Evolutionary conservation across 2,113 vertebrate species (phyloP), one percentile per base, ranked within the genome.

Genomic region (Ivindomyrus marchei): DNA sequence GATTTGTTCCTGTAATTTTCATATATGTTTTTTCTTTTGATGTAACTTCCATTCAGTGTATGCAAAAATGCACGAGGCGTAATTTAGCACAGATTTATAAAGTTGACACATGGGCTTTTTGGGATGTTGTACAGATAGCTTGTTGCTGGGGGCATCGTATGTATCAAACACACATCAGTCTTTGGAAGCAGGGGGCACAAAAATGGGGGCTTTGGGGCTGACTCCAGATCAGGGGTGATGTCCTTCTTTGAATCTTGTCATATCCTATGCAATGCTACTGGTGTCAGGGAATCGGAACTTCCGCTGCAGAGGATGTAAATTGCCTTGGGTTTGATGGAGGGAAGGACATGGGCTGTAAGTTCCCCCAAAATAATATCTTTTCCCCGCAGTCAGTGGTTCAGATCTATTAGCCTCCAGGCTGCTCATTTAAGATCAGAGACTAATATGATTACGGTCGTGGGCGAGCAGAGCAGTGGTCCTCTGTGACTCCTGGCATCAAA

Each of bases 381-480:
- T 91, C 93, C 92, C 91, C 88, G 50, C 92, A 90, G 90, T 93
- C 91, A 91, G 90, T 87, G 90, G 91, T 89, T 88, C 90, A 92
- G 94, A 95, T 95, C 92, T 91, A 92, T 94, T 93, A 94, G 92
- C 93, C 93, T 93, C 92, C 92, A 66, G 89, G 93, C 91, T 90
- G 89, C 94, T 94, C 92, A 36, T 92, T 62, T 89, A 92, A 92
- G 93, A 94, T 95, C 94, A 93, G 93, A 93, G 94, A 88, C 90
- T 95, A 95, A 95, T 95, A 92, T 94, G 94, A 95, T 95, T 94
- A 94, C 93, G 94, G 95, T 95, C 93, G 93, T 77, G 91, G 92
- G 93, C 88, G 89, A 91, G 91, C 89, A 87, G 89, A 90, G 90
- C 89, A 90, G 83, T 89, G 53, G 90, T 93, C 92, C 94, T 90